Percentiles rank a stretch among this genome's conserved stretches.
These are phyloP conservation scores for Cyphomyrus discorhynchus DNA, from an alignment of 2,113 vertebrate genomes.

Conservation along the genomic window DNA sequence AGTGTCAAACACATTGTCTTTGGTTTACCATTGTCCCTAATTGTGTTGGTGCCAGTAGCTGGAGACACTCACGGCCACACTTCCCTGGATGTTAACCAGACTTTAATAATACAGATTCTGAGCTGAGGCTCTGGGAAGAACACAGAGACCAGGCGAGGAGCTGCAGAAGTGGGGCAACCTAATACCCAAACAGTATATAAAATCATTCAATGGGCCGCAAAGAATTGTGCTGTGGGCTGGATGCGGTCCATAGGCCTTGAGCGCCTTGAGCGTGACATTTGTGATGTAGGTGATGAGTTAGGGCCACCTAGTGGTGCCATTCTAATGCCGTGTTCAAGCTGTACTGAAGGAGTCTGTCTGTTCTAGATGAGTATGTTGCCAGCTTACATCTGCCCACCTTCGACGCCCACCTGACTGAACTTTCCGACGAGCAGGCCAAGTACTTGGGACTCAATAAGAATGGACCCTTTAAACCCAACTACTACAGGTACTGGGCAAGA, in stretches of 20 bases:
- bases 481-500: conserved; percentile 62
- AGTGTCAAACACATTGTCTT: background rate
- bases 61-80: background rate
- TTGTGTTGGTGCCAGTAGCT: conserved; percentile 15
- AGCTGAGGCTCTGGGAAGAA: background rate
- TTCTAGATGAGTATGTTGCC: conserved; percentile 60
- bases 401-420: conserved; percentile 73
- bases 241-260: background rate
- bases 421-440: conserved; percentile 75
- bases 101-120: background rate
- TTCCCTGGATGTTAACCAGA: background rate
- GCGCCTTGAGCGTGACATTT: background rate
- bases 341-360: background rate
- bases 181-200: background rate
- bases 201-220: background rate
- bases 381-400: conserved; percentile 76
- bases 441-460: conserved; percentile 80
- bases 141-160: background rate
- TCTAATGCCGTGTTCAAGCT: background rate
- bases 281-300: background rate
- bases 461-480: conserved; percentile 78
- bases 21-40: background rate
- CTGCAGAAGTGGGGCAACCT: background rate
- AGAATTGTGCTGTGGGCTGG: background rate
- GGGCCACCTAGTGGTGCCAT: conserved; percentile 30